These are phyloP conservation scores for Drosophila arawakana DNA, from an alignment of 1,140 invertebrate genomes.

Conservation along the genomic window DNA sequence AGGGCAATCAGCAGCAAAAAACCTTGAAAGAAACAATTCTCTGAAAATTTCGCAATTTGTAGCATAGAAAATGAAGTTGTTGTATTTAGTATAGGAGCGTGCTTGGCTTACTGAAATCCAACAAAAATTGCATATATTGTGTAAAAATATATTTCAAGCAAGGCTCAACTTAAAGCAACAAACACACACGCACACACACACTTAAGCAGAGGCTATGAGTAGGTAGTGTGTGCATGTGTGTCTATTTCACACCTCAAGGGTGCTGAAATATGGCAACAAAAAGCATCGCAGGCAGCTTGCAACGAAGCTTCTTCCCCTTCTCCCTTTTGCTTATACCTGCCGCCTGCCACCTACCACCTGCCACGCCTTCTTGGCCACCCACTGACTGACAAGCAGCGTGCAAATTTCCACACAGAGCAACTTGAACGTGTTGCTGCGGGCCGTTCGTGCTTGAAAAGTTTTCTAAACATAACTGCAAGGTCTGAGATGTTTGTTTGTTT, in stretches of 20 bases:
- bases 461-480: slow-evolving; percentile 74
- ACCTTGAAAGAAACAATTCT: slow-evolving; percentile 30
- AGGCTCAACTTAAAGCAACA: slow-evolving; percentile 36
- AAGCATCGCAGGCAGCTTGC: slow-evolving; percentile 29
- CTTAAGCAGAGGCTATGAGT: background rate
- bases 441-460: slow-evolving; percentile 80
- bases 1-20: slow-evolving; percentile 43
- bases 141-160: slow-evolving; percentile 12
- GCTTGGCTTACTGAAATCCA: slow-evolving; percentile 4
- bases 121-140: slow-evolving; percentile 16
- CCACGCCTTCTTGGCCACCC: slow-evolving; percentile 9
- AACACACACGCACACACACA: slow-evolving; percentile 7
- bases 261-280: slow-evolving; percentile 78
- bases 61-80: slow-evolving; percentile 60
- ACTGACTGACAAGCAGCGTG: slow-evolving; percentile 64
- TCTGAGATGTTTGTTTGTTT: slow-evolving; percentile 35
- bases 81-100: slow-evolving; percentile 32
- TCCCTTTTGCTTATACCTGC: background rate
- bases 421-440: slow-evolving; percentile 76
- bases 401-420: slow-evolving; percentile 62
- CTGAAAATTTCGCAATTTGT: slow-evolving; percentile 32
- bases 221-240: slow-evolving; percentile 6
- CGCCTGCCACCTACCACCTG: background rate
- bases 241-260: slow-evolving; percentile 78
- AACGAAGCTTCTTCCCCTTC: background rate